Evolutionary conservation across 2,113 vertebrate genomes (phyloP).

Genomic region (Catharus bicknelli): DNA sequence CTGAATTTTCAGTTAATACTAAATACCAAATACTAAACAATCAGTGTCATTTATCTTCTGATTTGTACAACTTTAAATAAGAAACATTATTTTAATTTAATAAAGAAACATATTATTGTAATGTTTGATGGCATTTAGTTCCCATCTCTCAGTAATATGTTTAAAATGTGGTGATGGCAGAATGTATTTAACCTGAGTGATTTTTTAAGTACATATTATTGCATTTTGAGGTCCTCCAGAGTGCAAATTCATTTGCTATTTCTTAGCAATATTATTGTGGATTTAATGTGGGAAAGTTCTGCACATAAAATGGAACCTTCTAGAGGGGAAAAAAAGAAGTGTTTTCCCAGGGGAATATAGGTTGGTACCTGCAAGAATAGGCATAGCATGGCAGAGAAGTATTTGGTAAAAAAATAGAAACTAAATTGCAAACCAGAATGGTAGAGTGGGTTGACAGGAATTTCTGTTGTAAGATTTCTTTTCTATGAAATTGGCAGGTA

Average conservation of each 20-base stretch:
- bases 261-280: not conserved
- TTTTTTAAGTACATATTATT: not conserved
- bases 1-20: not conserved
- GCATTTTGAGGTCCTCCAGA: not conserved
- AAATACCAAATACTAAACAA: not conserved
- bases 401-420: not conserved
- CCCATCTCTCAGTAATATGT: not conserved
- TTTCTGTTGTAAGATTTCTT: not conserved
- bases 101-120: not conserved
- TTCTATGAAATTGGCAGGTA: accelerated
- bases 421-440: not conserved
- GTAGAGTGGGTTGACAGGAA: not conserved
- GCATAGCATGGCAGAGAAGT: accelerated
- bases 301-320: not conserved
- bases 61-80: not conserved
- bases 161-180: not conserved
- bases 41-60: not conserved
- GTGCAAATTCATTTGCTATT: not conserved
- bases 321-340: accelerated
- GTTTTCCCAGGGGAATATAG: not conserved
- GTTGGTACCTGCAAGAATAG: not conserved
- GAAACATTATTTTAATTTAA: not conserved
- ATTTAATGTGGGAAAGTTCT: not conserved
- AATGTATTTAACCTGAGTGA: not conserved
- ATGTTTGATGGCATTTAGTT: not conserved